These are phyloP conservation scores for Anguilla megastoma DNA, from an alignment of 2,797 vertebrate species.

Conservation along the genomic window DNA sequence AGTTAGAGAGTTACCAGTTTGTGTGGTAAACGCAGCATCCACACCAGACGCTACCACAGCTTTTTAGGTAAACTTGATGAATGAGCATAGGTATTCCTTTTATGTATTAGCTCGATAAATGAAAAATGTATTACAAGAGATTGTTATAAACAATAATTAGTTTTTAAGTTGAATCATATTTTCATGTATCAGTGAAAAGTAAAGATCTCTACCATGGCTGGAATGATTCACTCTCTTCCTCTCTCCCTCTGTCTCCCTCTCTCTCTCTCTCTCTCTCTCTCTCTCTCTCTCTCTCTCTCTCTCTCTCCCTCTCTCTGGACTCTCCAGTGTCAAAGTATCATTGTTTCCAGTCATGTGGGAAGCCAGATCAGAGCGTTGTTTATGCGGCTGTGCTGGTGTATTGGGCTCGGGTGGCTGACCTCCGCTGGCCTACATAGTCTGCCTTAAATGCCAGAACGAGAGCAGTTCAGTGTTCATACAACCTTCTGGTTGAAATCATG, in stretches of 20 bases:
- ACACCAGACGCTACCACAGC: slow-evolving; percentile 66
- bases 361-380: background rate
- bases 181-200: background rate
- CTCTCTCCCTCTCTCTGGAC: background rate
- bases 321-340: slow-evolving; percentile 1
- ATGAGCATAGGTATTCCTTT: background rate
- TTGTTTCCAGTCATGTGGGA: background rate
- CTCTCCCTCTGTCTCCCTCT: background rate
- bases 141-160: background rate
- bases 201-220: background rate
- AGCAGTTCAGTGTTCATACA: background rate
- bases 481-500: background rate
- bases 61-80: background rate
- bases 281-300: background rate
- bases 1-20: slow-evolving; percentile 74
- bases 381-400: background rate
- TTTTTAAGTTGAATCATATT: background rate
- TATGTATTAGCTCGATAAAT: background rate
- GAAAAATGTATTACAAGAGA: background rate
- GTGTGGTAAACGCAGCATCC: slow-evolving; percentile 77
- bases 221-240: background rate
- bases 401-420: slow-evolving; percentile 16
- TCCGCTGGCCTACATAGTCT: slow-evolving; percentile 1
- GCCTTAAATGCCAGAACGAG: background rate
- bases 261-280: background rate